These are phyloP conservation scores for Rhegmatorhina hoffmannsi DNA, from an alignment of 2,113 vertebrate species.

Conservation along the genomic window DNA sequence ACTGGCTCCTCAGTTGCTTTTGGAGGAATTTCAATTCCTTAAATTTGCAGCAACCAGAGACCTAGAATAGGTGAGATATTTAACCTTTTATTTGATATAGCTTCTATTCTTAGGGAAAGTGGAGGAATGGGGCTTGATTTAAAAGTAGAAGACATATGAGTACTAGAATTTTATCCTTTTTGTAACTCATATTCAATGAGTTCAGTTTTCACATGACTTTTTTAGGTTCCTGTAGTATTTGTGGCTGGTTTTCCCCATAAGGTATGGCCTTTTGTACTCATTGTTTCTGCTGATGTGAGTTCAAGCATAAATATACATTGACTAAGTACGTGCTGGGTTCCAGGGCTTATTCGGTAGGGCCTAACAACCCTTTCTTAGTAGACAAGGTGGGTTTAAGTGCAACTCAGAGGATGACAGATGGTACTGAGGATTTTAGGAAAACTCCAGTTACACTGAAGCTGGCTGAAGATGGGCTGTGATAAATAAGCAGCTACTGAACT, in stretches of 20 bases:
- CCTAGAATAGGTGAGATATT: neutral
- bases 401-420: neutral
- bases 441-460: neutral
- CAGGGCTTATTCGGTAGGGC: neutral
- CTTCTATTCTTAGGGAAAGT: neutral
- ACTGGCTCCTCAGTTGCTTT: neutral
- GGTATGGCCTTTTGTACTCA: neutral
- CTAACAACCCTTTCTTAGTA: neutral
- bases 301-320: neutral
- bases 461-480: neutral
- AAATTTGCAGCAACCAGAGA: neutral
- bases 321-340: neutral
- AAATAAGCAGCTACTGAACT: neutral
- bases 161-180: neutral
- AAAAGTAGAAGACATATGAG: neutral
- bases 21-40: neutral
- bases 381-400: neutral
- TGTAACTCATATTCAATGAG: neutral
- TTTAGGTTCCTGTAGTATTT: neutral
- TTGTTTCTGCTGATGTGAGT: constrained; percentile 16
- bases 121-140: neutral
- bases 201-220: neutral
- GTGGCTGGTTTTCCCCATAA: neutral
- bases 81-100: neutral
- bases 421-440: neutral